phyloP scores from a whole-genome alignment of 1,140 invertebrate species.

The Danaus melanippus region DNA sequence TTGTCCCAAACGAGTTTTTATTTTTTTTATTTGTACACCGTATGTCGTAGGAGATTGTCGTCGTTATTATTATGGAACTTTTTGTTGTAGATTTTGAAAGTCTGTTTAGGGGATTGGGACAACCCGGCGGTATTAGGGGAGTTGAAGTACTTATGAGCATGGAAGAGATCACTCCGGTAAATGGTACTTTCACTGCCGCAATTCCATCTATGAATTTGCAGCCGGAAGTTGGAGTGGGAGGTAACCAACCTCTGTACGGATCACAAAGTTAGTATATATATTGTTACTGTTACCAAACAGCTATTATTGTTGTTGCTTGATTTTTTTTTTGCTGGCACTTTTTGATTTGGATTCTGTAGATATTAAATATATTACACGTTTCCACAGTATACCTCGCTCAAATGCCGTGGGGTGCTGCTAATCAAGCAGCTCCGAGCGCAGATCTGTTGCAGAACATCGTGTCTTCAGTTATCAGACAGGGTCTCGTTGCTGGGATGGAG shows the following conservation, averaged over 20 bases:
- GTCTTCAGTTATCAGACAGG: constrained; percentile 34
- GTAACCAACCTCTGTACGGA: constrained; percentile 6
- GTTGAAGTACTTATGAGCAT: constrained; percentile 49
- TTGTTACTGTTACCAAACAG: no score
- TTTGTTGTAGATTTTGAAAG: constrained; percentile 47
- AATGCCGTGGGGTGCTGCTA: constrained; percentile 24
- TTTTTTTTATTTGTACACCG: no score
- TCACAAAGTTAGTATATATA: constrained; percentile 14
- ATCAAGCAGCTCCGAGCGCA: constrained; percentile 17
- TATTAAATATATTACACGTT: no score
- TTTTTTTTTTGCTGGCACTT: no score
- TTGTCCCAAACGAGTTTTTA: no score
- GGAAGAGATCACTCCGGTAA: constrained; percentile 31
- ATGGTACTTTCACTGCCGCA: background rate
- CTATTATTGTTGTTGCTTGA: no score
- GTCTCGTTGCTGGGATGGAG: constrained; percentile 28
- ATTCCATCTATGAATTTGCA: background rate
- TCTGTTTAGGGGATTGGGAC: constrained; percentile 37
- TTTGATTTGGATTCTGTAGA: no score
- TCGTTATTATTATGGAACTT: constrained; percentile 4
- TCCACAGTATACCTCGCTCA: constrained; percentile 32
- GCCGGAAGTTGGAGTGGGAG: constrained; percentile 5
- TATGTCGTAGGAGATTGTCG: background rate
- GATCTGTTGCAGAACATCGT: constrained; percentile 41
- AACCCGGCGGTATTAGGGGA: constrained; percentile 28